These are phyloP conservation scores for Drosophila kambysellisi DNA, from an alignment of 2,888 invertebrate species.

Conservation along the genomic window DNA sequence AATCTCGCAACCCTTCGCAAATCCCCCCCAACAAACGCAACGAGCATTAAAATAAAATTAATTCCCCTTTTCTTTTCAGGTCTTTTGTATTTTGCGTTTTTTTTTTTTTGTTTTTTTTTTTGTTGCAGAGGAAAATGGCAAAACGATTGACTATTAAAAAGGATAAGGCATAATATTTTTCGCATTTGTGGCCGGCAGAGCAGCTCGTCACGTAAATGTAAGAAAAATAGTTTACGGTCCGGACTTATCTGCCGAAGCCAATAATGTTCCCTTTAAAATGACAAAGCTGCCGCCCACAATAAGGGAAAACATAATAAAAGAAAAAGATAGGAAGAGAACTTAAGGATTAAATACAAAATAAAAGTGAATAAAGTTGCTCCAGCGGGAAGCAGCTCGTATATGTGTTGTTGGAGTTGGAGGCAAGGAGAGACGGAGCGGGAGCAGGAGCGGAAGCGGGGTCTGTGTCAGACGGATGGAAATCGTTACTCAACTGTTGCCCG, in stretches of 20 bases:
- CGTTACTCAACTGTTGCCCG: slow-evolving; percentile 55
- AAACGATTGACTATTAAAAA: slow-evolving; percentile 82
- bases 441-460: neutral
- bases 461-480: slow-evolving; percentile 15
- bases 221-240: slow-evolving; percentile 77
- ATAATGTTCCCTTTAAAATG: slow-evolving; percentile 72
- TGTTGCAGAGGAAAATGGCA: slow-evolving; percentile 61
- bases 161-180: slow-evolving; percentile 81
- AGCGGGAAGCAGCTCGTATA: slow-evolving; percentile 9
- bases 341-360: slow-evolving; percentile 50
- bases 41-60: slow-evolving; percentile 81
- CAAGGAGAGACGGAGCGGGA: neutral
- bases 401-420: neutral
- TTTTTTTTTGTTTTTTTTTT: neutral
- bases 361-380: slow-evolving; percentile 41
- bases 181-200: slow-evolving; percentile 63
- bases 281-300: slow-evolving; percentile 54
- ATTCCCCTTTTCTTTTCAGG: slow-evolving; percentile 47
- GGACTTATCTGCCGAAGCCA: slow-evolving; percentile 69
- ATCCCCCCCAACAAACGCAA: slow-evolving; percentile 62
- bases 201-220: slow-evolving; percentile 70
- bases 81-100: slow-evolving; percentile 4
- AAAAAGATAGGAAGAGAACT: slow-evolving; percentile 26
- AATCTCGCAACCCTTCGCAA: slow-evolving; percentile 71
- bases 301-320: slow-evolving; percentile 41